Conservation (phyloP, 1,140 invertebrate species). For the Armadillidium nasatum region DNA sequence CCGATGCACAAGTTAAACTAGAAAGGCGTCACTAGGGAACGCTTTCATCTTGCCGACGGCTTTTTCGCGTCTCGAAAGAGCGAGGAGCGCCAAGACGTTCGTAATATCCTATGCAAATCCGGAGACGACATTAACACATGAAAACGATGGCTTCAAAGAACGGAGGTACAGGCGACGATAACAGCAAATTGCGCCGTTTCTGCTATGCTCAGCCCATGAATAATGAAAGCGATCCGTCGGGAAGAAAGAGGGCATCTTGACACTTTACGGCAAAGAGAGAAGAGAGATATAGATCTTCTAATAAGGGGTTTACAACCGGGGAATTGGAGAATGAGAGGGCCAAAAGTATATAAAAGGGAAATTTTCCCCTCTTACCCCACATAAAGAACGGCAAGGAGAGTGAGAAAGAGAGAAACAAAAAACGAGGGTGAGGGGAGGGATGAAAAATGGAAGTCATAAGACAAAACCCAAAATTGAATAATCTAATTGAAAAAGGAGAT, state of each 20-base stretch:
- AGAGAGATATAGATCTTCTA: not conserved
- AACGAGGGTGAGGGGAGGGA: no score
- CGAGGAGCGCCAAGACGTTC: not conserved
- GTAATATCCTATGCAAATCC: slow-evolving; percentile 4
- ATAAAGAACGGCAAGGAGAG: not conserved
- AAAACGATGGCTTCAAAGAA: not conserved
- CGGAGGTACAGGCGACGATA: not conserved
- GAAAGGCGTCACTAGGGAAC: not conserved
- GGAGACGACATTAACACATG: not conserved
- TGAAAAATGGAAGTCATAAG: slow-evolving; percentile 1
- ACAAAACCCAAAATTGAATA: not conserved
- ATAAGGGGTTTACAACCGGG: slow-evolving; percentile 3
- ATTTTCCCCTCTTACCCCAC: slow-evolving; percentile 6
- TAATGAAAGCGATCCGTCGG: not conserved
- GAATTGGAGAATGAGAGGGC: slow-evolving; percentile 11
- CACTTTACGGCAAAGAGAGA: not conserved
- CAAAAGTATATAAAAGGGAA: slow-evolving; percentile 13
- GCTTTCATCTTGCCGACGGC: not conserved
- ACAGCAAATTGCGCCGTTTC: slow-evolving; percentile 2
- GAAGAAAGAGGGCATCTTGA: not conserved
- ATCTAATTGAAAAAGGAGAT: not conserved
- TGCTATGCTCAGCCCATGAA: slow-evolving; percentile 2
- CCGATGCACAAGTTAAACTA: not conserved
- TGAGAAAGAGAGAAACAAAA: no score
- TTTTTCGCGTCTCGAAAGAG: not conserved